Conservation (phyloP, 2,113 vertebrate genomes). For the Podocnemis expansa region DNA sequence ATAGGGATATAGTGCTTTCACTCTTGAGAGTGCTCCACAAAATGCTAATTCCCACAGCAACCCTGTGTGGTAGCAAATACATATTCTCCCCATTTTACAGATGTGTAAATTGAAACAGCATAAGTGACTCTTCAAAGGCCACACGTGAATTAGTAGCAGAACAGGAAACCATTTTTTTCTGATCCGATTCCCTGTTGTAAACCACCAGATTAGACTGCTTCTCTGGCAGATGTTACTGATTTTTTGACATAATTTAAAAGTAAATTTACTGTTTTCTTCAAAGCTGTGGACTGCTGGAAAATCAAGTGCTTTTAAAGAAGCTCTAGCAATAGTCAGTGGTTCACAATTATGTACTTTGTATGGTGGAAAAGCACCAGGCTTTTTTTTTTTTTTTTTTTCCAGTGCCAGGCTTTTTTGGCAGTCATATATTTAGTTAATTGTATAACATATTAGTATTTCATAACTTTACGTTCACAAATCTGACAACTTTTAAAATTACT, state of each 20-base stretch:
- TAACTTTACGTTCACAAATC: background rate
- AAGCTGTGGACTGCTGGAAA: fast-evolving
- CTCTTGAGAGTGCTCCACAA: background rate
- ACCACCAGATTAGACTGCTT: background rate
- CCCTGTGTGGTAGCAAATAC: background rate
- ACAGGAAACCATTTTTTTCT: background rate
- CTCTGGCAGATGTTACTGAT: fast-evolving
- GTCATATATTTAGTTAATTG: background rate
- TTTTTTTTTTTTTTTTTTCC: background rate
- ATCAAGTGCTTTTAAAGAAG: background rate
- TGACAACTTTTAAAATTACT: background rate
- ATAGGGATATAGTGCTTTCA: background rate
- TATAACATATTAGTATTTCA: fast-evolving
- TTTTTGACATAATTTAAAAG: fast-evolving
- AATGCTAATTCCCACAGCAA: background rate
- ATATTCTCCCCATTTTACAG: background rate
- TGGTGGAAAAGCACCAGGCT: background rate
- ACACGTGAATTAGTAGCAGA: background rate
- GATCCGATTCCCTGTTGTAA: background rate
- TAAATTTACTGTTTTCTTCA: fast-evolving
- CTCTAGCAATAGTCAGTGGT: fast-evolving
- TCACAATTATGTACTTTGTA: background rate
- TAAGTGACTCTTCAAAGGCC: conserved; percentile 7
- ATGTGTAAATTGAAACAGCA: background rate
- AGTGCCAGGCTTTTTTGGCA: background rate